phyloP scores from a whole-genome alignment of 2,888 invertebrate species.

The Anoncus sp. region DNA sequence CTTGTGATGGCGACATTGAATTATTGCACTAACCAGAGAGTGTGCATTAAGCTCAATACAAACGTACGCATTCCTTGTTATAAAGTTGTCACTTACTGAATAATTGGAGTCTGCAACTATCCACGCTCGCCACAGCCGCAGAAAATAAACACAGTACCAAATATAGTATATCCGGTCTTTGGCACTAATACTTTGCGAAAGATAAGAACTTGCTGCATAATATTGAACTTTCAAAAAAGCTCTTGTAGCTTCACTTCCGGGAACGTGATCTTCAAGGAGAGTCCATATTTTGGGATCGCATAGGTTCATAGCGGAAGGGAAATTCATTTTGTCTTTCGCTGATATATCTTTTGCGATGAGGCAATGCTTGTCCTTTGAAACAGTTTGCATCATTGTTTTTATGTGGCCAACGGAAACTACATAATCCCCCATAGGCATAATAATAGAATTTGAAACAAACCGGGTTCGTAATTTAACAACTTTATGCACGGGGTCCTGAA shows the following conservation, averaged over 20 bases:
- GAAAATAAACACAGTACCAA: slow-evolving; percentile 48
- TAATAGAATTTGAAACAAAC: not conserved
- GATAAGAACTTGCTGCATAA: no score
- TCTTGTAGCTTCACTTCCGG: slow-evolving; percentile 52
- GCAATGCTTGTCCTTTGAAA: slow-evolving; percentile 67
- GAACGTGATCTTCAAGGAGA: slow-evolving; percentile 42
- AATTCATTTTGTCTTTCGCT: slow-evolving; percentile 49
- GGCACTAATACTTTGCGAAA: no score
- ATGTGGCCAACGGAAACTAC: not conserved
- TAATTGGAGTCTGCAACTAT: slow-evolving; percentile 56
- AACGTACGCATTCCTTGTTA: slow-evolving; percentile 60
- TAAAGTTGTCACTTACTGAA: slow-evolving; percentile 56
- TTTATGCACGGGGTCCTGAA: not conserved
- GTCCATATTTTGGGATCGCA: slow-evolving; percentile 31
- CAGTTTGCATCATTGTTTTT: slow-evolving; percentile 50
- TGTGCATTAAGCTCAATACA: slow-evolving; percentile 66
- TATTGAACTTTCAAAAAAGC: no score
- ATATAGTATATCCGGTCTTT: slow-evolving; percentile 34
- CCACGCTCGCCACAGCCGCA: slow-evolving; percentile 59
- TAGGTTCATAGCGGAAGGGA: no score
- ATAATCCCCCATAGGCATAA: not conserved
- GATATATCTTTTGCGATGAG: slow-evolving; percentile 52
- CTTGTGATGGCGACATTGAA: slow-evolving; percentile 48
- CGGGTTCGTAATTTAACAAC: not conserved
- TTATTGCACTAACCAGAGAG: no score